Base-by-base conservation (phyloP, 2,797 vertebrate species). In the Galaxias olidus region DNA sequence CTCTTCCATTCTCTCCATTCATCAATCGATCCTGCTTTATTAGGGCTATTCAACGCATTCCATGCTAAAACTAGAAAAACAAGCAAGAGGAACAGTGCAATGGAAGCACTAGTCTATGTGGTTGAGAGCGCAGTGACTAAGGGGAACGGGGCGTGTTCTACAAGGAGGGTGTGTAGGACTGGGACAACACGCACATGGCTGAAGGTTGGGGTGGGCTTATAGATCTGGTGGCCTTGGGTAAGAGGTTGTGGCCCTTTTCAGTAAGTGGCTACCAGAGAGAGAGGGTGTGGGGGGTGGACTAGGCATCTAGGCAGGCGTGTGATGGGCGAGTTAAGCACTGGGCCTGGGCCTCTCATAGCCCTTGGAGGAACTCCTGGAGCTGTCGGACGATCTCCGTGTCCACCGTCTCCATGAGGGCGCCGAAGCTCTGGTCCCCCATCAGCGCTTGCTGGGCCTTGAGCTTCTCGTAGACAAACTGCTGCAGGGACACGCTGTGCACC, bases 391-490 rank as follows among this genome's bases (percentile, higher is more conserved):
- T 92, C 91, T 98, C 97, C 0, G 95, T 95, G 86, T 99, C 97
- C 86, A 99, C 96, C 0, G 95, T 96, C 83, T 98, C 97, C 96
- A 98, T 99, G 73, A 99, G 94, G 20, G 84, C 90, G 17, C 94
- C 94, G 79, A 99, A 98, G 80, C 90, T 87, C 87, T 93, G 91
- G 73, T 97, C 96, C 53, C 97, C 96, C 79, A 98, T 82, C 56
- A 95, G 72, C 57, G 93, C 91, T 84, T 98, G 96, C 89, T 98
- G 97, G 0, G 94, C 93, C 84, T 98, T 99, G 77, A 99, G 91
- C 88, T 99, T 99, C 87, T 98, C 96, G 0, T 96, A 98, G 80
- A 94, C 89, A 68, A 93, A 97, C 84, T 97, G 95, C 87, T 99
- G 96, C 66, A 99, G 88, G 0, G 96, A 98, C 57, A 98, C 95